Conservation (phyloP, 53 echinoderm and acorn worm species). For the Glandiceps talaboti region DNA sequence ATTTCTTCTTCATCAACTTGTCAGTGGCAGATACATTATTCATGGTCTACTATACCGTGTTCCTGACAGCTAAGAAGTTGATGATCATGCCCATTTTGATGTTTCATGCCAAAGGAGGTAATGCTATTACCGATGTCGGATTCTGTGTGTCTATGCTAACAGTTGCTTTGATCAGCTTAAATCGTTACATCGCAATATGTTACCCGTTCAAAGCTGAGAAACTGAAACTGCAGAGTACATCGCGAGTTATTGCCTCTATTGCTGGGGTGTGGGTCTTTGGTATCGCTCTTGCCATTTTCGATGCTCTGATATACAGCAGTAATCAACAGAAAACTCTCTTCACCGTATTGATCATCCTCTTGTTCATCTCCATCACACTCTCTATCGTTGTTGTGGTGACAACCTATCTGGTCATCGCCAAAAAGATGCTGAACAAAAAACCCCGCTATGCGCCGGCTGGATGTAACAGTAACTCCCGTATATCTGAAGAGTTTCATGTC, state of each 20-base stretch:
- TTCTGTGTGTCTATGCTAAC: background rate
- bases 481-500: background rate
- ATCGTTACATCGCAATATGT: background rate
- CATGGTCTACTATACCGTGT: background rate
- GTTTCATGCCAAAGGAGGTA: background rate
- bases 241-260: background rate
- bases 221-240: background rate
- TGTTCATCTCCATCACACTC: background rate
- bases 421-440: background rate
- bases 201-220: background rate
- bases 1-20: background rate
- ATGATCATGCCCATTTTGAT: background rate
- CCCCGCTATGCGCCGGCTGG: background rate
- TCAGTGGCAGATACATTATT: background rate
- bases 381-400: background rate
- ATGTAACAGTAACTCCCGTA: background rate
- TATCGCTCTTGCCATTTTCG: background rate
- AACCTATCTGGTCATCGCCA: background rate
- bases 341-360: background rate
- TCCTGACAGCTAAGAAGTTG: background rate
- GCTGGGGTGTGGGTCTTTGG: background rate
- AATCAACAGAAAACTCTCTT: background rate
- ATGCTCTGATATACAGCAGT: background rate
- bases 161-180: background rate
- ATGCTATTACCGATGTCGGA: background rate